Conservation (phyloP, 2,888 invertebrate species). For the Rhogogaster chlorosoma region DNA sequence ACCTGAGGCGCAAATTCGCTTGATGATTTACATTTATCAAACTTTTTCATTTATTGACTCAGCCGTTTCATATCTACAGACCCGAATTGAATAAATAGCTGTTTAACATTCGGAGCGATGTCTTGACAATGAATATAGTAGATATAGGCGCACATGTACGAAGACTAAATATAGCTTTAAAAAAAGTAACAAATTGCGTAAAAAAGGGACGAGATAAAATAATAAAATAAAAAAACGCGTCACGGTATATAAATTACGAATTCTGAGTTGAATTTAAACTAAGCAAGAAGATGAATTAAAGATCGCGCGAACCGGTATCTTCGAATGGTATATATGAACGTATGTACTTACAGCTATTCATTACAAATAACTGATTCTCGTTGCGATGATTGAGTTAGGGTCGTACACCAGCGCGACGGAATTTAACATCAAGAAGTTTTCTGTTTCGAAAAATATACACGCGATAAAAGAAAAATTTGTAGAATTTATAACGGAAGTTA, state of each 20-base stretch:
- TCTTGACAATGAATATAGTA: not conserved
- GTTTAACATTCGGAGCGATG: not conserved
- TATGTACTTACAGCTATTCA: not conserved
- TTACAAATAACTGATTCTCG: conserved; percentile 20
- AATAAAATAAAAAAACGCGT: not conserved
- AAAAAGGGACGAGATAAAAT: not conserved
- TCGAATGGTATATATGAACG: not conserved
- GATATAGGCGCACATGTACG: not conserved
- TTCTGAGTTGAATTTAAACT: conserved; percentile 23
- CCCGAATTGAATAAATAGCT: not conserved
- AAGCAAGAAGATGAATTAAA: conserved; percentile 29
- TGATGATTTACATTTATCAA: conserved; percentile 19
- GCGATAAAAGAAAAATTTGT: not conserved
- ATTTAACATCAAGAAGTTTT: conserved; percentile 49
- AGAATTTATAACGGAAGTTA: not conserved
- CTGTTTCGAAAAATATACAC: conserved; percentile 14
- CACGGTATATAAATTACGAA: conserved; percentile 20
- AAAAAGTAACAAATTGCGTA: conserved; percentile 11
- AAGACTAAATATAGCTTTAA: not conserved
- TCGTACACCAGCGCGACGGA: not conserved
- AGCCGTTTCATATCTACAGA: not conserved
- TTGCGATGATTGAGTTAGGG: conserved; percentile 1
- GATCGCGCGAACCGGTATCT: conserved; percentile 5
- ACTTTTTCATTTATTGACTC: not conserved
- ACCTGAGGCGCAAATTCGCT: conserved; percentile 10